phyloP scores from a whole-genome alignment of 2,113 vertebrate genomes.

The Chamaea fasciata region DNA sequence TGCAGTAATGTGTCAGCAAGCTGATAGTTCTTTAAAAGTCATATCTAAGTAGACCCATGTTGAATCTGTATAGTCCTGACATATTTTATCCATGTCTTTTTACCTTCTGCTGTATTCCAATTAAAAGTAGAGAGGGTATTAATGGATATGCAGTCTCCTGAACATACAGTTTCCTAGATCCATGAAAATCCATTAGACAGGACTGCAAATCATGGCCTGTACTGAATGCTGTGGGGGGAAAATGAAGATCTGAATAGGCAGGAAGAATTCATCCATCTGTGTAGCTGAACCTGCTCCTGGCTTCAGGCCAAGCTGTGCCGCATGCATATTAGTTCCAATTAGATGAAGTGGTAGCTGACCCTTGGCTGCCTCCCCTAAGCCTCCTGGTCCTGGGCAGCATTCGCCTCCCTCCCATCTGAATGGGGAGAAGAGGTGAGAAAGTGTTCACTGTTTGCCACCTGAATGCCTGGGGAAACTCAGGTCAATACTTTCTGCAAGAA shows the following conservation, averaged over 20 bases:
- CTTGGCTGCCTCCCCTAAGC: constrained; percentile 32
- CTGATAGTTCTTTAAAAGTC: background rate
- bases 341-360: constrained; percentile 38
- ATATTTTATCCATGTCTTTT: background rate
- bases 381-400: background rate
- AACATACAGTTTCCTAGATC: background rate
- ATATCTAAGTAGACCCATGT: background rate
- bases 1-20: background rate
- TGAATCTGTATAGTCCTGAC: background rate
- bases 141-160: background rate
- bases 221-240: background rate
- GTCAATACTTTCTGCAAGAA: background rate
- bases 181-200: background rate
- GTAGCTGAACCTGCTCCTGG: constrained; percentile 9
- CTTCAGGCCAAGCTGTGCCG: background rate
- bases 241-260: background rate
- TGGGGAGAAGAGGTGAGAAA: background rate
- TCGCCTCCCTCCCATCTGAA: background rate
- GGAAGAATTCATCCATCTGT: background rate
- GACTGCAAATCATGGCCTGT: background rate
- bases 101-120: background rate
- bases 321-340: constrained; percentile 21
- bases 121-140: background rate
- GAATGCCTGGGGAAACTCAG: background rate
- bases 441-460: background rate